phyloP scores from a whole-genome alignment of 2,113 vertebrate species.

The Martes martes region DNA sequence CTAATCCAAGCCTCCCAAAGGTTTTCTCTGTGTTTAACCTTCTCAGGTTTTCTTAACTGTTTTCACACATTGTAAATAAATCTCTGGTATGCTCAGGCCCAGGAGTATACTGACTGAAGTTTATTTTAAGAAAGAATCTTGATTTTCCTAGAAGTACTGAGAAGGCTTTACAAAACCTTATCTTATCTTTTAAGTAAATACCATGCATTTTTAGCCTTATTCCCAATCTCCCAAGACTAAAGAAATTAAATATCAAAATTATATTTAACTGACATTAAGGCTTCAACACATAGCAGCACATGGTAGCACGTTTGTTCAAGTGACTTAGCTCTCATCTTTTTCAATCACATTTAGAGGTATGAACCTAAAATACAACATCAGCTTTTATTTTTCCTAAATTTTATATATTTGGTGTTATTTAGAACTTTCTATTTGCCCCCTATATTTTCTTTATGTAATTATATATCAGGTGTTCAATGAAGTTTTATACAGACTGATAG shows the following conservation, averaged over 20 bases:
- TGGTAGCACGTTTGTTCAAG: not conserved
- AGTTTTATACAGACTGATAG: not conserved
- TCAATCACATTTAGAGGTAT: not conserved
- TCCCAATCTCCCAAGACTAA: constrained; percentile 29
- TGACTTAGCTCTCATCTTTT: not conserved
- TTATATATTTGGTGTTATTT: not conserved
- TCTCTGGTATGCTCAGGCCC: constrained; percentile 18
- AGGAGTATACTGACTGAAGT: constrained; percentile 32
- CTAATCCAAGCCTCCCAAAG: not conserved
- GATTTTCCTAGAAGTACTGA: constrained; percentile 63
- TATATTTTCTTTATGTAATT: not conserved
- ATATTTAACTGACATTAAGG: constrained; percentile 57
- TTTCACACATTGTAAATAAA: constrained; percentile 54
- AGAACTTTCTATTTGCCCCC: not conserved
- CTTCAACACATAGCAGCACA: constrained; percentile 20
- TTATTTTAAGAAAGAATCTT: constrained; percentile 60
- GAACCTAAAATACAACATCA: not conserved
- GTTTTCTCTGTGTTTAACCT: not conserved
- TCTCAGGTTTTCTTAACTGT: constrained; percentile 35
- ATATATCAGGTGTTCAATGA: not conserved
- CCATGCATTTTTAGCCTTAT: constrained; percentile 49
- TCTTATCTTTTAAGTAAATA: constrained; percentile 67
- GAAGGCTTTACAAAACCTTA: constrained; percentile 50
- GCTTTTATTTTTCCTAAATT: not conserved
- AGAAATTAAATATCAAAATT: constrained; percentile 58